Evolutionary conservation across 1,140 invertebrate genomes (phyloP), one percentile per base, ranked within the genome.

Genomic region (Eciton burchellii): DNA sequence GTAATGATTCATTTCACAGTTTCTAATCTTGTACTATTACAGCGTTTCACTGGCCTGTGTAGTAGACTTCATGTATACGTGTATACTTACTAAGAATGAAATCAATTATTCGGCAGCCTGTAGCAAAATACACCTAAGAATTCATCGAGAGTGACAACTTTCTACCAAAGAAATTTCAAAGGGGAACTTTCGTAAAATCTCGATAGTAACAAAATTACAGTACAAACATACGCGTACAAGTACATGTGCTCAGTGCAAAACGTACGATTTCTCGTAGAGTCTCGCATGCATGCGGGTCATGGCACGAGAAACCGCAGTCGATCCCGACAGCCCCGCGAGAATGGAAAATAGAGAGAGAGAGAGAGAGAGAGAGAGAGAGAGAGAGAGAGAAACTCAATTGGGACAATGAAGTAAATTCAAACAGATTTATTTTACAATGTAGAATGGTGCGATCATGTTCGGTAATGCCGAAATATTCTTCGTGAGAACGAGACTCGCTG

Each of bases 381-480:
- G 63, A 49, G 63, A 49, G 11, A 16, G 16, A 49, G 74, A 83
- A 86, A 84, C 76, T 87, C 43, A 84, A 87, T 81, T 62, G 76
- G 65, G 8, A 54, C 62, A 87, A 87, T 87, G 60, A 87, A 89
- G 83, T 84, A 91, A 89, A 90, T n/a, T n/a, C 74, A 86, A 86
- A 90, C 77, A 87, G 76, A 89, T 89, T 90, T 89, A 89, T 90
- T 89, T 86, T 77, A 89, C 85, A 91, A 86, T 77, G 79, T 83
- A 54, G 65, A 89, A 83, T 73, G 82, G 84, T 60, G 77, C 43
- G 62, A 45, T 84, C 59, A 81, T 83, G 76, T 21, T 84, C 84
- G 90, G 90, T 91, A 81, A 90, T 91, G 91, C 89, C 89, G 90
- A 90, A 91, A 91, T 90, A 91, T 90, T 91, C 89, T 84, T 85